phyloP scores from a whole-genome alignment of 2,797 vertebrate genomes.

The Myripristis murdjan region DNA sequence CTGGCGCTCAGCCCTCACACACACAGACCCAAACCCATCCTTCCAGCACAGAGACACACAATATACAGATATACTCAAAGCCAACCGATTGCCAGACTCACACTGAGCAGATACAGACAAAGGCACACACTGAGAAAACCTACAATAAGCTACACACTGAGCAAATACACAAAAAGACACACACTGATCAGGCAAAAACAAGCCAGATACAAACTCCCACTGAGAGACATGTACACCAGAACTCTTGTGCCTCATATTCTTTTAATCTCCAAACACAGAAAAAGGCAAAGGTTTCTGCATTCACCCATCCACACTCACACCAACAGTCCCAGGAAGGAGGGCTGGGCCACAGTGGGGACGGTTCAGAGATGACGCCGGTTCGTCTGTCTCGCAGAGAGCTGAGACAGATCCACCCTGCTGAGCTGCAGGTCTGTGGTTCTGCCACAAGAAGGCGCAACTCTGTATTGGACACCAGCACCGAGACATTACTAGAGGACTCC shows the following conservation, averaged over 20 bases:
- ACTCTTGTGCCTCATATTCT: slow-evolving; percentile 20
- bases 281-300: slow-evolving; percentile 12
- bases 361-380: slow-evolving; percentile 77
- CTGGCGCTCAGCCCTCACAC: slow-evolving; percentile 48
- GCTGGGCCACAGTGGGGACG: slow-evolving; percentile 15
- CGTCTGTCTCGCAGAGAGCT: slow-evolving; percentile 86
- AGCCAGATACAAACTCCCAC: slow-evolving; percentile 6
- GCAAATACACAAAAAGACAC: slow-evolving; percentile 23
- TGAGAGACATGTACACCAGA: slow-evolving; percentile 16
- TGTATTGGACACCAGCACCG: slow-evolving; percentile 68
- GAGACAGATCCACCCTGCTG: slow-evolving; percentile 82
- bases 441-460: slow-evolving; percentile 70
- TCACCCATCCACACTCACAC: slow-evolving; percentile 6
- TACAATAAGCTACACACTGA: slow-evolving; percentile 60
- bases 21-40: slow-evolving; percentile 1
- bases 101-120: slow-evolving; percentile 27
- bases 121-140: slow-evolving; percentile 39
- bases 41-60: slow-evolving; percentile 11
- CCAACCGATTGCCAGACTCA: slow-evolving; percentile 11
- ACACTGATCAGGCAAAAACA: neutral
- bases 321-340: slow-evolving; percentile 22
- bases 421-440: slow-evolving; percentile 69
- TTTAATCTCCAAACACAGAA: slow-evolving; percentile 27
- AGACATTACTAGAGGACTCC: slow-evolving; percentile 85
- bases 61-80: neutral